Evolutionary conservation across 2,113 vertebrate genomes (phyloP).

Genomic region (Gnathonemus echidnorhynchus): DNA sequence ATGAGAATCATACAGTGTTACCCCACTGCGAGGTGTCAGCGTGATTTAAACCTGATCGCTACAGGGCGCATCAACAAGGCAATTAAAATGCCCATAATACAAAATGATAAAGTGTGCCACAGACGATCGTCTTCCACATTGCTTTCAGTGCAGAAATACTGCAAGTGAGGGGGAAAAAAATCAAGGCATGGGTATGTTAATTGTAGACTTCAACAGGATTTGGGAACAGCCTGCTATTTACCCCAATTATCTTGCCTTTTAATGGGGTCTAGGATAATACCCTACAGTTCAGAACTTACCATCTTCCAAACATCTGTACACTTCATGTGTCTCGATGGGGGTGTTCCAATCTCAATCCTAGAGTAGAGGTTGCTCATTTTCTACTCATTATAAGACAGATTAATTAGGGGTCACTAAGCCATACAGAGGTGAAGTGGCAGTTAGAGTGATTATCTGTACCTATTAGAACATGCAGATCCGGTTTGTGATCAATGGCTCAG

Average conservation of each 20-base stretch:
- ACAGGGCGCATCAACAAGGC: background rate
- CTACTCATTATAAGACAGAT: slow-evolving; percentile 17
- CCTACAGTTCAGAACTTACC: background rate
- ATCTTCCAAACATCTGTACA: slow-evolving; percentile 3
- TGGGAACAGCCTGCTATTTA: slow-evolving; percentile 5
- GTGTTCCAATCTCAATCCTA: background rate
- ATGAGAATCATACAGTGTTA: background rate
- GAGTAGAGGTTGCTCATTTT: slow-evolving; percentile 7
- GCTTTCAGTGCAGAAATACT: background rate
- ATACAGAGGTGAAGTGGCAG: slow-evolving; percentile 8
- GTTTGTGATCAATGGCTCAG: background rate
- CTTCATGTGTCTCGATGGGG: slow-evolving; percentile 7
- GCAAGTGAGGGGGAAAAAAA: background rate
- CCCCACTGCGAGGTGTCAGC: background rate
- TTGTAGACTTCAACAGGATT: slow-evolving; percentile 4
- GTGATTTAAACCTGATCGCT: background rate
- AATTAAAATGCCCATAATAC: slow-evolving; percentile 7
- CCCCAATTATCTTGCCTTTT: slow-evolving; percentile 15
- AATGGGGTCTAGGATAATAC: slow-evolving; percentile 12
- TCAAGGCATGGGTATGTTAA: background rate
- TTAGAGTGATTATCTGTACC: background rate
- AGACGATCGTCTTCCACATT: background rate
- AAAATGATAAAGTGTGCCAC: background rate
- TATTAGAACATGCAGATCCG: background rate
- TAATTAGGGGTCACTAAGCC: slow-evolving; percentile 3